Conservation (phyloP, 2,888 invertebrate genomes). For the Agriopis aurantiaria region DNA sequence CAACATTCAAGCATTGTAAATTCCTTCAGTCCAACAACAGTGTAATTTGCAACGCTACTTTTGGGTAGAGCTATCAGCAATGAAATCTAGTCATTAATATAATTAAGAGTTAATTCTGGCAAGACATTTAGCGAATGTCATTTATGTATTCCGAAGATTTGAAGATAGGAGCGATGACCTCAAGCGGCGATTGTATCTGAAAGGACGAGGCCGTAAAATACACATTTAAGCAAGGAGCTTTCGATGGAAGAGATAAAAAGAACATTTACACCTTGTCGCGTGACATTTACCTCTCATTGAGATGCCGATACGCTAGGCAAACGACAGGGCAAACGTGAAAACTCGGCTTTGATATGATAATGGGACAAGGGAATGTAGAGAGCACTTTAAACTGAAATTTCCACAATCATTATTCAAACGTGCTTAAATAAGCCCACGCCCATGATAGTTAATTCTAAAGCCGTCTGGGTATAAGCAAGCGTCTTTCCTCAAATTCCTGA, state of each 20-base stretch:
- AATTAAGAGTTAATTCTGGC: constrained; percentile 50
- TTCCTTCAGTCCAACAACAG: constrained; percentile 10
- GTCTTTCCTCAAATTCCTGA: background rate
- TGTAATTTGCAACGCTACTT: constrained; percentile 14
- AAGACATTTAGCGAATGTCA: constrained; percentile 43
- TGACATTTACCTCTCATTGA: constrained; percentile 30
- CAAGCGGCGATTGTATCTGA: constrained; percentile 64
- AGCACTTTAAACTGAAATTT: background rate
- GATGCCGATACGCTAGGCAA: constrained; percentile 25
- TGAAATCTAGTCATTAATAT: constrained; percentile 36
- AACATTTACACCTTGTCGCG: constrained; percentile 31
- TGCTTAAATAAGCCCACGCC: constrained; percentile 1
- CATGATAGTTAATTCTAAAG: background rate
- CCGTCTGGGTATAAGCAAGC: background rate
- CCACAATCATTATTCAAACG: constrained; percentile 10
- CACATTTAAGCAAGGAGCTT: constrained; percentile 58
- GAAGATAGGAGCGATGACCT: constrained; percentile 60
- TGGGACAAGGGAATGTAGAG: constrained; percentile 13
- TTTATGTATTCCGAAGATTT: constrained; percentile 49
- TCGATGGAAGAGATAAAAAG: constrained; percentile 48
- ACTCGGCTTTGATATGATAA: constrained; percentile 17
- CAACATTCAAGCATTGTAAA: constrained; percentile 18
- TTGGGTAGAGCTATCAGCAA: constrained; percentile 11
- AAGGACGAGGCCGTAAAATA: constrained; percentile 59
- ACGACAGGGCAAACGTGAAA: constrained; percentile 11